Conservation (phyloP, 2,797 vertebrate species). For the Esox lucius region DNA sequence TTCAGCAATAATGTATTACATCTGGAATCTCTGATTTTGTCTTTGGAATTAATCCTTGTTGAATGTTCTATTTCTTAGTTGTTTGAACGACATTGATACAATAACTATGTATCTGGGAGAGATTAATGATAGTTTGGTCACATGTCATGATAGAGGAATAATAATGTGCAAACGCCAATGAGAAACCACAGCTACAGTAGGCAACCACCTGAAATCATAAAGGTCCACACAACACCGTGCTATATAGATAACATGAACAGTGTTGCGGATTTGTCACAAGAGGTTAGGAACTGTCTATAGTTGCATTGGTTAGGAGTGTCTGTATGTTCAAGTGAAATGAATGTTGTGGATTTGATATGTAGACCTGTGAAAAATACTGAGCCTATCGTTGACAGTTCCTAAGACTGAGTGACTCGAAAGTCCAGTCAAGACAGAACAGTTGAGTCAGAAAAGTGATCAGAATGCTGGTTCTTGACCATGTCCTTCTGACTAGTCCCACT, state of each 20-base stretch:
- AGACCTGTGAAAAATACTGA: not conserved
- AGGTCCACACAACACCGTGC: not conserved
- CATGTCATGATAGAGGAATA: not conserved
- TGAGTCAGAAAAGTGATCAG: slow-evolving; percentile 10
- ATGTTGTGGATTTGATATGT: not conserved
- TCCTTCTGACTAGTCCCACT: slow-evolving; percentile 28
- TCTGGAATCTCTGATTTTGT: not conserved
- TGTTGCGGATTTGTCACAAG: not conserved
- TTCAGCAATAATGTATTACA: not conserved
- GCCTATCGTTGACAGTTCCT: not conserved
- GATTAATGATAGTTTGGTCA: not conserved
- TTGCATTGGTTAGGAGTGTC: not conserved
- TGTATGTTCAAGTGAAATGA: not conserved
- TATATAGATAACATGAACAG: not conserved
- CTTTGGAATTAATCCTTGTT: not conserved
- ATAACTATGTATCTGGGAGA: not conserved
- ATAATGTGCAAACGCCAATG: not conserved
- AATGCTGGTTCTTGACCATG: slow-evolving; percentile 19
- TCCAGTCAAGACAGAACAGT: not conserved
- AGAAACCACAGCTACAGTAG: not conserved
- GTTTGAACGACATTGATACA: not conserved
- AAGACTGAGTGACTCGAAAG: not conserved
- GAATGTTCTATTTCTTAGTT: not conserved
- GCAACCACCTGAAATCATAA: not conserved
- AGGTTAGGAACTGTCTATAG: not conserved